Base-by-base conservation (phyloP, 1,140 invertebrate genomes). In the Halictus rubicundus region DNA sequence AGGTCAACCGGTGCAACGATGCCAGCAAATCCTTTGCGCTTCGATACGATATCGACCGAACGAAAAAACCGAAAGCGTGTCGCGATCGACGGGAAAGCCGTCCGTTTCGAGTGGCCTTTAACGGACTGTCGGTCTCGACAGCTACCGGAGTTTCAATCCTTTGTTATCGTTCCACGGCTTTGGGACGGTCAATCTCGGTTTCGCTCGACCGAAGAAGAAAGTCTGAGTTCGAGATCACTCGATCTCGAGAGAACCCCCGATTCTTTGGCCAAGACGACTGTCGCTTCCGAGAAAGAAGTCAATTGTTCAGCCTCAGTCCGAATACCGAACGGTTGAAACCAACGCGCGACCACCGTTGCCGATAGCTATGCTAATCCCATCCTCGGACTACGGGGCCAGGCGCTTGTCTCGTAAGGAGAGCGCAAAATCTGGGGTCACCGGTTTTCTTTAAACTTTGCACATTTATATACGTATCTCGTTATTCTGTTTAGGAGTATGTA, bases 1-100 rank as follows among this genome's bases (percentile, higher is more conserved):
- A 86, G 85, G 80, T 83, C 82, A 83, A 78, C 77, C 73, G 66
- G 81, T 86, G 85, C 85, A 86, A 80, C 84, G 84, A 77, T 86
- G 85, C 77, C 59, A 77, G 60, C 59, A 83, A 69, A 60, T 73
- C 71, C 73, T 77, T 71, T 72, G 78, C 80, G 83, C 78, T 75
- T 71, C 74, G 82, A 84, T 66, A 54, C 83, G 64, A 46, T 72
- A 85, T 85, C 82, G 83, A 78, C 46, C 79, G 65, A 27, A 52
- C 82, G 61, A 84, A 81, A 84, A 57, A 82, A 74, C 65, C 52
- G 12, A 42, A 42, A 73, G 52, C 64, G 27, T 14, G n/a, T 37
- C 46, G 19, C 52, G 61, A 27, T 23, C 21, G 23, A 19, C 25
- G 32, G 8, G 21, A 21, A 25, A 60, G 10, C 37, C 66, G 5